These are phyloP conservation scores for Fregetta grallaria DNA, from an alignment of 2,113 vertebrate genomes.

Conservation along the genomic window DNA sequence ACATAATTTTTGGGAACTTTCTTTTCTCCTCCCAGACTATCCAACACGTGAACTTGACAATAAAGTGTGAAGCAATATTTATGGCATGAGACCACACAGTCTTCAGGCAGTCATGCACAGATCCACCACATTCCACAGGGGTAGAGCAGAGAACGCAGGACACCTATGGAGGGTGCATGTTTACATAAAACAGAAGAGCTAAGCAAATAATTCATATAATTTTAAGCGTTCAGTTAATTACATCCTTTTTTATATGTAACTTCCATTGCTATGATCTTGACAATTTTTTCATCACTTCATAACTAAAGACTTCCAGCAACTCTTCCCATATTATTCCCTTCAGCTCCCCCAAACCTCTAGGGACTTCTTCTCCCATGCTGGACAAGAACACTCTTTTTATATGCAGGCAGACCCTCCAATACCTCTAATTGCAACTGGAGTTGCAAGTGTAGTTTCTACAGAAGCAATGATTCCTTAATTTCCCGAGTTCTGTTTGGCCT, in stretches of 20 bases:
- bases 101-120: neutral
- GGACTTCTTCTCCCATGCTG: neutral
- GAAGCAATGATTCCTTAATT: neutral
- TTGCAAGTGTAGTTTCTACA: neutral
- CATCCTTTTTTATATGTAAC: neutral
- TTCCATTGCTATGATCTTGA: neutral
- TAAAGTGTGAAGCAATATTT: neutral
- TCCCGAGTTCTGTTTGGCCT: neutral
- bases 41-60: neutral
- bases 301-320: neutral
- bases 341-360: neutral
- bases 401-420: neutral
- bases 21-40: neutral
- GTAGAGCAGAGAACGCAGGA: neutral
- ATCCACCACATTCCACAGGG: neutral
- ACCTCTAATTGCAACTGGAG: neutral
- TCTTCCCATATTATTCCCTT: neutral
- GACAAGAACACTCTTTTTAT: neutral
- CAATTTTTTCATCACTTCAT: neutral
- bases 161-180: fast-evolving
- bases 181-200: neutral
- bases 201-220: neutral
- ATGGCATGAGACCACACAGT: neutral
- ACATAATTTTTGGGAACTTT: neutral
- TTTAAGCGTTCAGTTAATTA: neutral